phyloP scores from a whole-genome alignment of 2,888 invertebrate genomes.

The Crocallis elinguaria region DNA sequence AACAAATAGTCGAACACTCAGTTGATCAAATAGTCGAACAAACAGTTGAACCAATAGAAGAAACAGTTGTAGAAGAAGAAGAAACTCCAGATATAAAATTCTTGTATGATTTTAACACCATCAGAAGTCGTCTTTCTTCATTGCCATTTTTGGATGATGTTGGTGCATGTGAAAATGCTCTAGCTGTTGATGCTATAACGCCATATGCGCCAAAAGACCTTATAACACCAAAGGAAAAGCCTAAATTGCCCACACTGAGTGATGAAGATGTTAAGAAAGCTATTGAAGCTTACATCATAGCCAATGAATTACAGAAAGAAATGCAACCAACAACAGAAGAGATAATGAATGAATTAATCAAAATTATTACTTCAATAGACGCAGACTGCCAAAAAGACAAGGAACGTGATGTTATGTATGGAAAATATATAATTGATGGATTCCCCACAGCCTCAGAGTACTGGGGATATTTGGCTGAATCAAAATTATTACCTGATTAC shows the following conservation, averaged over 20 bases:
- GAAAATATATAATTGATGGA: slow-evolving; percentile 86
- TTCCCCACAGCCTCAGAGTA: slow-evolving; percentile 79
- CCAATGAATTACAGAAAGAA: slow-evolving; percentile 72
- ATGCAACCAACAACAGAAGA: slow-evolving; percentile 72
- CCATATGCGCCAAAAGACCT: slow-evolving; percentile 71
- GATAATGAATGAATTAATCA: slow-evolving; percentile 66
- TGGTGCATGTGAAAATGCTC: slow-evolving; percentile 49
- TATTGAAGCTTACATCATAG: slow-evolving; percentile 61
- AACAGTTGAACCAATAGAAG: slow-evolving; percentile 1
- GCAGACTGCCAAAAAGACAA: slow-evolving; percentile 51
- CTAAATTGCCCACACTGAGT: slow-evolving; percentile 70
- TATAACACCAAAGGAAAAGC: slow-evolving; percentile 47
- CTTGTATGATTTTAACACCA: slow-evolving; percentile 40
- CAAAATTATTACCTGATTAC: slow-evolving; percentile 81
- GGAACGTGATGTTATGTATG: slow-evolving; percentile 56
- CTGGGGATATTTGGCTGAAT: slow-evolving; percentile 72
- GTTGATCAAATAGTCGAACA: slow-evolving; percentile 17
- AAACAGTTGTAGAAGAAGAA: slow-evolving; percentile 25
- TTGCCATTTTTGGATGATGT: slow-evolving; percentile 63
- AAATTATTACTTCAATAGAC: slow-evolving; percentile 66
- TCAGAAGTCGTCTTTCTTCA: slow-evolving; percentile 45
- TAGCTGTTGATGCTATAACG: slow-evolving; percentile 47
- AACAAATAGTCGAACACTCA: slow-evolving; percentile 5
- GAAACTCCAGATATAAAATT: slow-evolving; percentile 20
- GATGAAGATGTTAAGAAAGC: slow-evolving; percentile 74